Conservation (phyloP, 92 coral and sea anemone species). For the Metridium senile region DNA sequence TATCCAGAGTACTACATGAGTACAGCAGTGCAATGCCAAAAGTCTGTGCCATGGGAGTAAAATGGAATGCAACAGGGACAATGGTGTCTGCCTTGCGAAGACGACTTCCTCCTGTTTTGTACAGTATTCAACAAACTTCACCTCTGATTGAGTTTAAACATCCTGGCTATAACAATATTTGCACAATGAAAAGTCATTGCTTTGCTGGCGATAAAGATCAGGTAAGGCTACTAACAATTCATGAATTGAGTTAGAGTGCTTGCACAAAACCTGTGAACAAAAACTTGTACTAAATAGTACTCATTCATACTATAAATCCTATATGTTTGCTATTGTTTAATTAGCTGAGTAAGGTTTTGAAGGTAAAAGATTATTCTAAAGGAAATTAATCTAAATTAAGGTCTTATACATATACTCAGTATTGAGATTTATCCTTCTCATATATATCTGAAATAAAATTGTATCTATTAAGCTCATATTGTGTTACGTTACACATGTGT, state of each 20-base stretch:
- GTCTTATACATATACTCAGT: too few species aligned
- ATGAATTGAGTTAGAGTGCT: not conserved
- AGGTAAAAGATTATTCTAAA: too few species aligned
- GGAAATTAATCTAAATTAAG: too few species aligned
- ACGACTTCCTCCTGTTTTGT: slow-evolving; percentile 88
- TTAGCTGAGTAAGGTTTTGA: too few species aligned
- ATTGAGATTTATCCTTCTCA: too few species aligned
- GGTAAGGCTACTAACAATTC: slow-evolving; percentile 38
- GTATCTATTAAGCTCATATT: too few species aligned
- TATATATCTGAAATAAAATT: too few species aligned
- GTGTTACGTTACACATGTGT: too few species aligned
- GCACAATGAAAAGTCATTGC: slow-evolving; percentile 95
- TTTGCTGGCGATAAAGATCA: slow-evolving; percentile 95
- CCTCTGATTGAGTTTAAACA: slow-evolving; percentile 85
- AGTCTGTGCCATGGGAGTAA: slow-evolving; percentile 93
- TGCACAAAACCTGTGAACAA: too few species aligned
- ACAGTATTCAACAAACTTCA: slow-evolving; percentile 67
- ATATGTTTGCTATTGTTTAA: too few species aligned
- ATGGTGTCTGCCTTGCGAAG: slow-evolving; percentile 82
- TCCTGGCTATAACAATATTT: slow-evolving; percentile 91
- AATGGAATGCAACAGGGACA: slow-evolving; percentile 88
- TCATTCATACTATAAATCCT: too few species aligned
- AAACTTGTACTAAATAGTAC: too few species aligned
- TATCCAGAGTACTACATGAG: slow-evolving; percentile 64
- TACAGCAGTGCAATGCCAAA: slow-evolving; percentile 58